Evolutionary conservation across 23 tunicate species (phyloP).

Genomic region (Styela plicata): DNA sequence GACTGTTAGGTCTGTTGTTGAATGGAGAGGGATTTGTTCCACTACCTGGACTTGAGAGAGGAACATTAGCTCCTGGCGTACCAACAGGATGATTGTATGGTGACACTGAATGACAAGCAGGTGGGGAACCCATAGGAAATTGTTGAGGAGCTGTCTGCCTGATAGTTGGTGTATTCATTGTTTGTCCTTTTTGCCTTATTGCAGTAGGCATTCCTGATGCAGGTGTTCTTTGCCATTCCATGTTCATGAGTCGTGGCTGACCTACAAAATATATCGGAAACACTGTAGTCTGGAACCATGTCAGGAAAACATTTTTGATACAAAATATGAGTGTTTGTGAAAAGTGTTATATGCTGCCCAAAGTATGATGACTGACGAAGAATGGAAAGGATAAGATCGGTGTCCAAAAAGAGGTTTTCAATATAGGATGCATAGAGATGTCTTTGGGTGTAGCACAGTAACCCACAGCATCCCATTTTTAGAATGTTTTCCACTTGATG

Average conservation of each 20-base stretch:
- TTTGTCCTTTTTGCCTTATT: not conserved
- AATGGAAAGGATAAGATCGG: too few species aligned
- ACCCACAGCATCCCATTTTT: too few species aligned
- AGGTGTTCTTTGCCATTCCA: not conserved
- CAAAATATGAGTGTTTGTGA: too few species aligned
- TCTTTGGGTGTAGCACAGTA: too few species aligned
- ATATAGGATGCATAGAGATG: too few species aligned
- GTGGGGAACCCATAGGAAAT: slow-evolving; percentile 21
- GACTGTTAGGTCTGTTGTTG: slow-evolving; percentile 22
- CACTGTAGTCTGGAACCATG: too few species aligned
- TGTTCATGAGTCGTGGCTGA: not conserved
- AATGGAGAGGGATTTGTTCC: slow-evolving; percentile 29
- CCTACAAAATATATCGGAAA: too few species aligned
- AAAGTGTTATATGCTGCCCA: too few species aligned
- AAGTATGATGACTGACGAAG: too few species aligned
- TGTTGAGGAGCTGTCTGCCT: not conserved
- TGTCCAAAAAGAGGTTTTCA: too few species aligned
- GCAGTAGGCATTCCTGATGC: not conserved
- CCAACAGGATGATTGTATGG: slow-evolving; percentile 4
- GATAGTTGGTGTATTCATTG: not conserved
- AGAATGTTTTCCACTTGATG: too few species aligned
- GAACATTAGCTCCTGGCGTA: not conserved
- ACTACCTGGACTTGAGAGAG: slow-evolving; percentile 13
- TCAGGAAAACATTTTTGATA: too few species aligned
- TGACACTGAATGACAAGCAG: slow-evolving; percentile 2